phyloP scores from a whole-genome alignment of 2,797 vertebrate species.

The Darevskia mixta region DNA sequence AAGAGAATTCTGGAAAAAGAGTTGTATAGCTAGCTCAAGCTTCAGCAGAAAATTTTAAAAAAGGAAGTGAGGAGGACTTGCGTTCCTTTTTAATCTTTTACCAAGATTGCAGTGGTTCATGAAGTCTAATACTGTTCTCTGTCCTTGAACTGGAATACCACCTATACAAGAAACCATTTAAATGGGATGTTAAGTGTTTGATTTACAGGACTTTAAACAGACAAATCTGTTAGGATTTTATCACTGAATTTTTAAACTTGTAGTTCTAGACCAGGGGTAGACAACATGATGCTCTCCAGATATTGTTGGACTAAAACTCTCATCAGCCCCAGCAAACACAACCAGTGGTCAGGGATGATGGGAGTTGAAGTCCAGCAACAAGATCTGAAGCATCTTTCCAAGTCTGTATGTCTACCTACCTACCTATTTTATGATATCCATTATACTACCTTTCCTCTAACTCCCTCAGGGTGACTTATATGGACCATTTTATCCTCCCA shows the following conservation, averaged over 20 bases:
- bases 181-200: neutral
- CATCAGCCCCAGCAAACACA: no score
- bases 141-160: neutral
- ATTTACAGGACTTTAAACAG: neutral
- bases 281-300: no score
- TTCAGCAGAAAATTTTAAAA: conserved; percentile 11
- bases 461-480: neutral
- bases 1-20: conserved; percentile 10
- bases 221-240: no score
- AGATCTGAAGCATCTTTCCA: no score
- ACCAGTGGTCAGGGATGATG: no score
- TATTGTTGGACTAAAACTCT: no score
- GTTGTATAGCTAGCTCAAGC: neutral
- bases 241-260: no score
- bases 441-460: neutral
- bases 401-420: neutral
- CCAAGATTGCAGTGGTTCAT: neutral
- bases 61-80: neutral
- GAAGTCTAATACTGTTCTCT: neutral
- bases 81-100: neutral
- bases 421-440: neutral
- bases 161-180: neutral
- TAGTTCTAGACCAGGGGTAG: no score
- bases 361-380: no score
- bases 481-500: neutral